phyloP scores from a whole-genome alignment of 2,797 vertebrate species.

The Myotis pilosus region DNA sequence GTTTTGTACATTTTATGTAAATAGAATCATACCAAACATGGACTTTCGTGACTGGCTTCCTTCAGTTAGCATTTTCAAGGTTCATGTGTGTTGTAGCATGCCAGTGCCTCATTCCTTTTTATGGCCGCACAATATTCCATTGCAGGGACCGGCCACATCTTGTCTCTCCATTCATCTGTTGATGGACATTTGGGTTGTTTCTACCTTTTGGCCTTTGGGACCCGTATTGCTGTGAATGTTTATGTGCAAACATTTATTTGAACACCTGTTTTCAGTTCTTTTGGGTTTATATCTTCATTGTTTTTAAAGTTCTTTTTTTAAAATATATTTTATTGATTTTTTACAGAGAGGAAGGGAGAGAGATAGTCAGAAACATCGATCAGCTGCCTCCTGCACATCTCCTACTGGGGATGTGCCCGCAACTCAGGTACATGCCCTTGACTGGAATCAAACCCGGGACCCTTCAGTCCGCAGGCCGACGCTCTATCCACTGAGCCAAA shows the following conservation, averaged over 20 bases:
- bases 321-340: too few relatives aligned
- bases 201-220: neutral
- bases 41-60: neutral
- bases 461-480: too few relatives aligned
- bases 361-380: too few relatives aligned
- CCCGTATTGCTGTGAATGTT: neutral
- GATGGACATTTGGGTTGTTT: neutral
- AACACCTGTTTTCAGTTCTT: neutral
- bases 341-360: too few relatives aligned
- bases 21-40: neutral
- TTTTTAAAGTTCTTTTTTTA: slow-evolving; percentile 5
- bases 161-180: neutral
- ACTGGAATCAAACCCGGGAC: too few relatives aligned
- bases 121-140: neutral
- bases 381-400: too few relatives aligned
- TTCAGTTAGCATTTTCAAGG: neutral
- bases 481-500: too few relatives aligned
- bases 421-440: too few relatives aligned
- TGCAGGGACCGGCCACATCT: neutral
- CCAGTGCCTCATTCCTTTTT: neutral
- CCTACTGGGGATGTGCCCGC: too few relatives aligned
- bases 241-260: neutral
- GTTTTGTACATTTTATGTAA: neutral
- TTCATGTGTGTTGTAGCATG: neutral
- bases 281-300: neutral